phyloP scores from a whole-genome alignment of 2,797 vertebrate species.

The Pristis pectinata region DNA sequence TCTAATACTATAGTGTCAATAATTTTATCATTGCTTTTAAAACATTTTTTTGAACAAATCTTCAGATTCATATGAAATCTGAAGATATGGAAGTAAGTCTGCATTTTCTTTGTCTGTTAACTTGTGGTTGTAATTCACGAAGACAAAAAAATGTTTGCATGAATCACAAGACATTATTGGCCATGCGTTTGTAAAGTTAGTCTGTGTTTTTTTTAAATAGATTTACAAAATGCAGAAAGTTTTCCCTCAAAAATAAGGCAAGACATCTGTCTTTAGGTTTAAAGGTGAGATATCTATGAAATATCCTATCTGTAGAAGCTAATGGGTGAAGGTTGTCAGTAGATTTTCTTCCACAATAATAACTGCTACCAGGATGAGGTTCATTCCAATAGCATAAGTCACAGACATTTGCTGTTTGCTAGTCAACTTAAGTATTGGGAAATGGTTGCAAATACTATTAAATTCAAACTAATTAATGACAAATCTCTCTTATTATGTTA shows the following conservation, averaged over 20 bases:
- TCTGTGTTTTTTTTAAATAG: background rate
- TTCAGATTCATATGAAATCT: conserved; percentile 13
- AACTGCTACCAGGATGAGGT: background rate
- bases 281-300: background rate
- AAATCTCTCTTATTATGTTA: background rate
- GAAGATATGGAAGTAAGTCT: conserved; percentile 1
- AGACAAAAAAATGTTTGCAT: conserved; percentile 27
- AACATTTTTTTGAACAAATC: conserved; percentile 11
- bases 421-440: background rate
- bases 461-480: background rate
- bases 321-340: conserved; percentile 12
- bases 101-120: conserved; percentile 35
- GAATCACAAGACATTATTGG: conserved; percentile 19
- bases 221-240: background rate
- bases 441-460: conserved; percentile 4
- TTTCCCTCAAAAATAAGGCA: conserved; percentile 7
- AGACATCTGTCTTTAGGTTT: background rate
- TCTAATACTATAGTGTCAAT: background rate
- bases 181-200: conserved; percentile 10
- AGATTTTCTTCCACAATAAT: conserved; percentile 15
- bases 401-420: background rate
- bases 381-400: background rate
- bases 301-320: background rate
- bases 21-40: conserved; percentile 15
- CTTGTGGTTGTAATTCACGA: conserved; percentile 11